These are phyloP conservation scores for Bombus sibiricus DNA, from an alignment of 1,140 invertebrate genomes.

Conservation along the genomic window DNA sequence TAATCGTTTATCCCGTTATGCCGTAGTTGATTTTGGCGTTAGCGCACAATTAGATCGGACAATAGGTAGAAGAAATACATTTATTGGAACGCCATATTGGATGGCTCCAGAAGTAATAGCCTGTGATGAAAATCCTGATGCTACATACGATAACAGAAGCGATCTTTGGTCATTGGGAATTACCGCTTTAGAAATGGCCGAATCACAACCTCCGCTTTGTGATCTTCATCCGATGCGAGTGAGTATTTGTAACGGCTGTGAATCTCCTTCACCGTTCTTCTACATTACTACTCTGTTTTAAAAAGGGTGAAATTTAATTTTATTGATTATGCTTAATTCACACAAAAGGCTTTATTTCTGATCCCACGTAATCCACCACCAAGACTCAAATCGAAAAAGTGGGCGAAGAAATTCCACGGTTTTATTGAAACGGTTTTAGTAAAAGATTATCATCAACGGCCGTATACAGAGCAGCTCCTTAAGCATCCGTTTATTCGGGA, in stretches of 20 bases:
- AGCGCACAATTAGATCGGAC: conserved; percentile 99
- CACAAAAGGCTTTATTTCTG: conserved; percentile 91
- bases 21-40: conserved; percentile 99
- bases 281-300: neutral
- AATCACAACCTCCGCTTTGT: conserved; percentile 98
- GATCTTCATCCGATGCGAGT: conserved; percentile 99
- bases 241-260: conserved; percentile 33
- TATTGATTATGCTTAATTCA: conserved; percentile 36
- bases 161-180: conserved; percentile 99
- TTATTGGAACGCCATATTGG: conserved; percentile 99
- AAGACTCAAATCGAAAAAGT: conserved; percentile 98
- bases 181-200: conserved; percentile 99
- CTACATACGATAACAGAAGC: conserved; percentile 99
- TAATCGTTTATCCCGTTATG: neutral
- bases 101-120: conserved; percentile 99
- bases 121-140: conserved; percentile 99
- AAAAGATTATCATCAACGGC: conserved; percentile 99
- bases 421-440: conserved; percentile 95
- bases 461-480: conserved; percentile 98
- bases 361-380: conserved; percentile 99
- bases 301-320: conserved; percentile 21
- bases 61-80: conserved; percentile 99
- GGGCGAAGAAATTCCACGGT: conserved; percentile 97
- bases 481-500: conserved; percentile 99
- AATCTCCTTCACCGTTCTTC: neutral